A percentile compares a stretch with the other conserved stretches of the same genome.
phyloP scores from a whole-genome alignment of 2,888 invertebrate genomes.

The Aporophyla lueneburgensis region DNA sequence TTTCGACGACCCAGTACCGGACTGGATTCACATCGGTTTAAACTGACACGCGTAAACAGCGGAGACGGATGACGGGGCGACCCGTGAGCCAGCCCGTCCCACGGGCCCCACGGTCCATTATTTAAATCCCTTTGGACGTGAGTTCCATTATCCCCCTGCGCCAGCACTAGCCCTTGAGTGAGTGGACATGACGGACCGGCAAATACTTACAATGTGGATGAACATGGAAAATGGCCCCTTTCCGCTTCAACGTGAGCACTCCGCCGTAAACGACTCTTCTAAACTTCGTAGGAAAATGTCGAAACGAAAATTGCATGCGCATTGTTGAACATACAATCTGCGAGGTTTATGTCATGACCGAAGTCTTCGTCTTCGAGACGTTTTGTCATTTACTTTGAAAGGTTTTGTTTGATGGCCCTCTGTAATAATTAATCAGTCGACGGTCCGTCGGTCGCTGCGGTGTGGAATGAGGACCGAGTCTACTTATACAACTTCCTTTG shows the following conservation, averaged over 20 bases:
- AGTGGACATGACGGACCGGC: constrained; percentile 78
- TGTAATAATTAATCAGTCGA: constrained; percentile 82
- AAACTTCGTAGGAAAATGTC: constrained; percentile 54
- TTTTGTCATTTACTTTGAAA: constrained; percentile 78
- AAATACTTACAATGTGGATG: constrained; percentile 73
- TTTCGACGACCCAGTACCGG: constrained; percentile 39
- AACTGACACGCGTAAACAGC: constrained; percentile 75
- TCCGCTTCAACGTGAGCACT: constrained; percentile 40
- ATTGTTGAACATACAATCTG: constrained; percentile 70
- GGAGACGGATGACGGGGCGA: constrained; percentile 72
- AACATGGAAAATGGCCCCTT: constrained; percentile 74
- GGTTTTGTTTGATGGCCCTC: constrained; percentile 79
- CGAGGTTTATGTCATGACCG: constrained; percentile 15
- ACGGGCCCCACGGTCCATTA: constrained; percentile 81
- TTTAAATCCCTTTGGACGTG: constrained; percentile 86
- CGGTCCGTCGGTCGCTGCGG: constrained; percentile 64
- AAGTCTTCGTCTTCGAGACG: constrained; percentile 50
- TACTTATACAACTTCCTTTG: constrained; percentile 81
- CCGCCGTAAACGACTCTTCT: constrained; percentile 51
- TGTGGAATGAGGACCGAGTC: constrained; percentile 65
- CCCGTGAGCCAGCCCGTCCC: constrained; percentile 67
- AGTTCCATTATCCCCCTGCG: constrained; percentile 81
- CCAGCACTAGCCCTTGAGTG: constrained; percentile 72
- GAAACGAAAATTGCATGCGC: constrained; percentile 56
- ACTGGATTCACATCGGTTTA: constrained; percentile 72